A percentile compares a stretch with the other conserved stretches of the same genome.
Evolutionary conservation across 2,888 invertebrate genomes (phyloP).

Genomic region (Keiferia lycopersicella): DNA sequence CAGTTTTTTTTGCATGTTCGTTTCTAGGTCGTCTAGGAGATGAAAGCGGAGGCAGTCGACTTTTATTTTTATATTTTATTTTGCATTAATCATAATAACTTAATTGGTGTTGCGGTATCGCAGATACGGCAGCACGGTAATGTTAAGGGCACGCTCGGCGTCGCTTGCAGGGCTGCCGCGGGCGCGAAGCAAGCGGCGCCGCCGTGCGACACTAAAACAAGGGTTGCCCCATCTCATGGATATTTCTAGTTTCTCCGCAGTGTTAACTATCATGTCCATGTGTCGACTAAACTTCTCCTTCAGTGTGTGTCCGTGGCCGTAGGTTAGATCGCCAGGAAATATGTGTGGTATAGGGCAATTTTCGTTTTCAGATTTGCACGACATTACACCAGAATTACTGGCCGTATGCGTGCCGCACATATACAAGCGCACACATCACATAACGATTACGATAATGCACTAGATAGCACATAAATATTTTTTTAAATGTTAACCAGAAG

Average conservation of each 20-base stretch:
- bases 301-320: constrained; percentile 73
- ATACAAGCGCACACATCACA: constrained; percentile 81
- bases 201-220: constrained; percentile 69
- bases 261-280: constrained; percentile 79
- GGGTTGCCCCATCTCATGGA: constrained; percentile 82
- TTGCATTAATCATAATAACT: constrained; percentile 55
- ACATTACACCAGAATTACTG: constrained; percentile 82
- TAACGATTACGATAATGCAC: constrained; percentile 76
- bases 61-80: constrained; percentile 46
- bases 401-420: constrained; percentile 82
- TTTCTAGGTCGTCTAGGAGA: constrained; percentile 68
- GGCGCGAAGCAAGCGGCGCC: constrained; percentile 52
- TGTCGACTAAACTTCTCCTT: constrained; percentile 74
- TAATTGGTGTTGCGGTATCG: constrained; percentile 51
- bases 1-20: constrained; percentile 70
- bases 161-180: constrained; percentile 45
- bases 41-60: constrained; percentile 53
- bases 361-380: constrained; percentile 82
- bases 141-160: constrained; percentile 60
- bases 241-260: constrained; percentile 74
- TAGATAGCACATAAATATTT: constrained; percentile 81
- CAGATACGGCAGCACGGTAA: constrained; percentile 52
- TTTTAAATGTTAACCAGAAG: constrained; percentile 69
- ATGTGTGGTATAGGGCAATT: constrained; percentile 82
- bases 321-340: constrained; percentile 74